Conservation (phyloP, 2,113 vertebrate species). For the Megaceryle maxima region DNA sequence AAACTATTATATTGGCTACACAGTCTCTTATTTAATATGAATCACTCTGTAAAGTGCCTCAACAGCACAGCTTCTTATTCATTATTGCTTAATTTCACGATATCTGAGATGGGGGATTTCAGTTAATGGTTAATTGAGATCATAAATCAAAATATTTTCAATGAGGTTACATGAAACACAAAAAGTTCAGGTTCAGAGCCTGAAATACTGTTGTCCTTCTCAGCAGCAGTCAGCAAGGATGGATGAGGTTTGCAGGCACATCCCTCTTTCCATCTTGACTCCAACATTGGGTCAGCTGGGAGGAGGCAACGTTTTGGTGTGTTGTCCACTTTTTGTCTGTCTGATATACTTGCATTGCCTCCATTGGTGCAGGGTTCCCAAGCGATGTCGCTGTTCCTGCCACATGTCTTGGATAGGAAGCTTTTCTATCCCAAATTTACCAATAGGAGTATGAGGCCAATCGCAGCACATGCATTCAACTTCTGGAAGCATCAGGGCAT, state of each 20-base stretch:
- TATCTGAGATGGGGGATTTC: conserved; percentile 55
- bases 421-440: background rate
- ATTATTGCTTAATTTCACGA: conserved; percentile 58
- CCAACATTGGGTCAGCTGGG: accelerated
- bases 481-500: background rate
- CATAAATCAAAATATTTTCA: conserved; percentile 65
- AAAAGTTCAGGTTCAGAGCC: conserved; percentile 32
- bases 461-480: background rate
- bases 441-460: background rate
- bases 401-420: background rate
- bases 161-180: conserved; percentile 22
- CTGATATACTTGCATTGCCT: background rate
- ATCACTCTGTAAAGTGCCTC: conserved; percentile 36
- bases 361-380: background rate
- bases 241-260: background rate
- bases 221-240: background rate
- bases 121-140: conserved; percentile 34
- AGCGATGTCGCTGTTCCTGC: background rate
- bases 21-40: conserved; percentile 59
- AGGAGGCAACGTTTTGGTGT: background rate
- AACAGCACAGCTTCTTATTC: conserved; percentile 62
- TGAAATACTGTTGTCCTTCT: background rate
- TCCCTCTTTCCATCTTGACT: background rate
- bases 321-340: background rate
- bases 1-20: conserved; percentile 41